Evolutionary conservation across 2,113 vertebrate species (phyloP).

Genomic region (Hemibagrus wyckioides): DNA sequence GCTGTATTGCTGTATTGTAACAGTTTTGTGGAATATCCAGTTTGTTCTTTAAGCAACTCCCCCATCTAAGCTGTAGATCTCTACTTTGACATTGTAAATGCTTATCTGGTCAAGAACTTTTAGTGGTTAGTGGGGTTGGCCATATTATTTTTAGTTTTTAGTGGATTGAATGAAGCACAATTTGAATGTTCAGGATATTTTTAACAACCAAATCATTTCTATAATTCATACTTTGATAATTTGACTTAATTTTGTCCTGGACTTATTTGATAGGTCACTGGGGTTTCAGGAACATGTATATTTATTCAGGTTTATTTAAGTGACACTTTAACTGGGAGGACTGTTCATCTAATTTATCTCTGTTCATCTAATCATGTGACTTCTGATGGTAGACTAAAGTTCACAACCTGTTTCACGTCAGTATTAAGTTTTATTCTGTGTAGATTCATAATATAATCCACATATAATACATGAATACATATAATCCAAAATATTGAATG

Average conservation of each 20-base stretch:
- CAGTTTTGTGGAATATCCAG: not conserved
- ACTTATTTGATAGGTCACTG: too few species aligned
- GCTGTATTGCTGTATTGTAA: not conserved
- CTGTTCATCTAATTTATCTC: too few species aligned
- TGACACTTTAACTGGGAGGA: not conserved
- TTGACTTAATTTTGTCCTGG: not conserved
- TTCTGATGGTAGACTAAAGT: too few species aligned
- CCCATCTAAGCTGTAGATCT: not conserved
- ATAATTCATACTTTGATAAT: not conserved
- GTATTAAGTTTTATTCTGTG: too few species aligned
- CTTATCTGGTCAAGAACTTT: not conserved
- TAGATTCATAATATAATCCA: too few species aligned
- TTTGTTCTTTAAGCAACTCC: not conserved
- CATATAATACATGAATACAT: too few species aligned
- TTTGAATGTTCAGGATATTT: not conserved
- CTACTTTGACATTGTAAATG: not conserved
- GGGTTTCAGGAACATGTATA: not conserved
- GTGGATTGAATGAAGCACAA: not conserved
- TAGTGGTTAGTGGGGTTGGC: not conserved
- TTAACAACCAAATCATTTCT: too few species aligned
- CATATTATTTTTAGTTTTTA: not conserved
- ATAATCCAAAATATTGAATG: not conserved
- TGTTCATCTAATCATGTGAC: not conserved
- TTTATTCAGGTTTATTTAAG: not conserved
- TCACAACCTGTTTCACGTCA: too few species aligned